These are phyloP conservation scores for Xiphophorus couchianus DNA, from an alignment of 2,113 vertebrate genomes.

Conservation along the genomic window DNA sequence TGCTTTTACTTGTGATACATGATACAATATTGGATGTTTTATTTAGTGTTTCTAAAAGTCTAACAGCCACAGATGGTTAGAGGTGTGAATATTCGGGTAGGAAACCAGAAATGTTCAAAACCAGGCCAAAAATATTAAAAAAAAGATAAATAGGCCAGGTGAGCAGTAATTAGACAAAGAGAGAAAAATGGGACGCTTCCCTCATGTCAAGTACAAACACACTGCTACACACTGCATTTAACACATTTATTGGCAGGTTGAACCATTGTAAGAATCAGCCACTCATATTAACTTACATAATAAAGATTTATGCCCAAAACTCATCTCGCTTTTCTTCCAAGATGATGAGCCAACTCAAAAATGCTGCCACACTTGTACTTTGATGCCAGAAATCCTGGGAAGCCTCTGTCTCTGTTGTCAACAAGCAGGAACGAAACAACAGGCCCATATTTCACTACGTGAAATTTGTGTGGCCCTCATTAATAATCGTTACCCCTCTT, in stretches of 20 bases:
- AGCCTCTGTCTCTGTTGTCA: constrained; percentile 30
- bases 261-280: constrained; percentile 20
- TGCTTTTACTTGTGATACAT: neutral
- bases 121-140: neutral
- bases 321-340: constrained; percentile 15
- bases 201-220: neutral
- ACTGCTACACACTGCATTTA: constrained; percentile 7
- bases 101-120: neutral
- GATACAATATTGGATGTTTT: neutral
- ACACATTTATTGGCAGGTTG: constrained; percentile 23
- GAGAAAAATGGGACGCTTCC: neutral
- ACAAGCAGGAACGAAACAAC: constrained; percentile 44
- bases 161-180: neutral
- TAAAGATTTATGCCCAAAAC: constrained; percentile 7
- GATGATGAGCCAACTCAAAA: constrained; percentile 3
- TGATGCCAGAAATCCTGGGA: constrained; percentile 47
- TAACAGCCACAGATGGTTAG: neutral
- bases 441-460: constrained; percentile 50
- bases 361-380: constrained; percentile 10
- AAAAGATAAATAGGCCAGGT: neutral
- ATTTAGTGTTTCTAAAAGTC: neutral
- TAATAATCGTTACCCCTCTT: constrained; percentile 66
- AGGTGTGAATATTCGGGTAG: neutral
- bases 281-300: neutral
- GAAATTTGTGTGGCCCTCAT: constrained; percentile 53